These are phyloP conservation scores for Torymus tubicola DNA, from an alignment of 2,888 invertebrate species.

Conservation along the genomic window DNA sequence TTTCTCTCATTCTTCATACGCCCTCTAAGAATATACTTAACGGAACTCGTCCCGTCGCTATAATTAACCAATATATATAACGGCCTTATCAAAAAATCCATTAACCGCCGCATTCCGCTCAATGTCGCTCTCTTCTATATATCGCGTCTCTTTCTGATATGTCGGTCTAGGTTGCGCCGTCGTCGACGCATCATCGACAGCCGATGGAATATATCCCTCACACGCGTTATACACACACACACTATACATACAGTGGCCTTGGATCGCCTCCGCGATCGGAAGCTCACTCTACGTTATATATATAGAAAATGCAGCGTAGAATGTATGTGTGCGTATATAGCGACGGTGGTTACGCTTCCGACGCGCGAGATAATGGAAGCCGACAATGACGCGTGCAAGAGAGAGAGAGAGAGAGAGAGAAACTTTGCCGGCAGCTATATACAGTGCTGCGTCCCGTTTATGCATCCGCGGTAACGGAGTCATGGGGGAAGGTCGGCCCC, in stretches of 20 bases:
- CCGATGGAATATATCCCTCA: constrained; percentile 8
- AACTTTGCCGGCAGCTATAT: not conserved
- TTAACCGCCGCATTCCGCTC: constrained; percentile 36
- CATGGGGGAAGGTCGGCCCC: not conserved
- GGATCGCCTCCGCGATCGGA: too few relatives aligned
- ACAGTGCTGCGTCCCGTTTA: too few relatives aligned
- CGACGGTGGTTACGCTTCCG: constrained; percentile 1
- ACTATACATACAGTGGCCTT: too few relatives aligned
- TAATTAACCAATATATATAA: constrained; percentile 32
- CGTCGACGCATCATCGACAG: constrained; percentile 10
- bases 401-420: not conserved
- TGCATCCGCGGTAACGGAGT: too few relatives aligned
- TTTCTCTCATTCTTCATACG: not conserved
- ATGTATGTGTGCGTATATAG: too few relatives aligned
- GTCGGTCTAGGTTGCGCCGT: constrained; percentile 31
- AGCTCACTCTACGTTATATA: too few relatives aligned
- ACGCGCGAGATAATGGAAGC: not conserved
- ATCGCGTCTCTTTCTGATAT: not conserved
- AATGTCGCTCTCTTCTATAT: constrained; percentile 24
- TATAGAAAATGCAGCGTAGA: too few relatives aligned
- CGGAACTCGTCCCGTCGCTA: not conserved
- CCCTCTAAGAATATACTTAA: not conserved
- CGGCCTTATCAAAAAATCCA: constrained; percentile 28
- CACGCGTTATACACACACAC: too few relatives aligned
- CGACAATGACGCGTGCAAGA: constrained; percentile 1